phyloP scores from a whole-genome alignment of 1,140 invertebrate species.

The Calosoma granatense region DNA sequence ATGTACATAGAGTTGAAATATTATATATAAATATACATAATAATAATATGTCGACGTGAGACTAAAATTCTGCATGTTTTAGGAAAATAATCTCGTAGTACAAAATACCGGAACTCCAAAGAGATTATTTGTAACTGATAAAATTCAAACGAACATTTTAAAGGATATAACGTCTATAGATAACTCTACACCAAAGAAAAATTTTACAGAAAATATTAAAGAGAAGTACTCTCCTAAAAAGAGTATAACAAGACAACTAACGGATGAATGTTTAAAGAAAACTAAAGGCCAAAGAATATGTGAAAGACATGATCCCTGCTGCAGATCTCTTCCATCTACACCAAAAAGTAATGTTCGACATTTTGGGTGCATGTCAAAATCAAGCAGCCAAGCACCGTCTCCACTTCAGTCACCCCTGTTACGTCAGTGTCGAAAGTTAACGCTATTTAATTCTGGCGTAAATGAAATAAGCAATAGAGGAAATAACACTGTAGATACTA shows the following conservation, averaged over 20 bases:
- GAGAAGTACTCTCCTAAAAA: slow-evolving; percentile 10
- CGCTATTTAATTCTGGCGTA: background rate
- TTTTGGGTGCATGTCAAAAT: background rate
- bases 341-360: background rate
- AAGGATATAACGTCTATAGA: slow-evolving; percentile 2
- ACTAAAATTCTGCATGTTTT: no score
- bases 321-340: background rate
- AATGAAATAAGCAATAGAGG: no score
- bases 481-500: no score
- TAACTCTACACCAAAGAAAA: slow-evolving; percentile 1
- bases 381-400: background rate
- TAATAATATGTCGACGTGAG: no score
- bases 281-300: background rate
- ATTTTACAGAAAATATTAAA: slow-evolving; percentile 8
- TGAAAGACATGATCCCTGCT: background rate
- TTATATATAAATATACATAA: no score
- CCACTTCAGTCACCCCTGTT: background rate
- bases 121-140: background rate
- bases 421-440: background rate
- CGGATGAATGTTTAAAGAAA: background rate
- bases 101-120: background rate
- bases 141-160: background rate
- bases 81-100: background rate
- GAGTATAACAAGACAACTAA: background rate
- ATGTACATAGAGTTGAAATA: no score